These are phyloP conservation scores for Cossypha dichroa DNA, from an alignment of 2,797 vertebrate genomes.

Conservation along the genomic window DNA sequence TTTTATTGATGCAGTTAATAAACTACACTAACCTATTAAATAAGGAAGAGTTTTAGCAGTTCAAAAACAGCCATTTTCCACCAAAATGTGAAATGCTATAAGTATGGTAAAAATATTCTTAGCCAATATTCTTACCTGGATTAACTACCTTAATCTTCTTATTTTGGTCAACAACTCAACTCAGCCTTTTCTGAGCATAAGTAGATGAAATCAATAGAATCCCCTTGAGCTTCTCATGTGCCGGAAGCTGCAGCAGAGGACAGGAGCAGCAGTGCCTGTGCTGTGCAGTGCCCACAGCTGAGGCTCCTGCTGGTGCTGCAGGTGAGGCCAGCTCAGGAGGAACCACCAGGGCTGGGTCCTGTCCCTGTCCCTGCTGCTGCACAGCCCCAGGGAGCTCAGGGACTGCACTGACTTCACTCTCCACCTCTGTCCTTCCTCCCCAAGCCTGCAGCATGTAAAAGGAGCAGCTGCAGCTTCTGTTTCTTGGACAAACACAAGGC, in stretches of 20 bases:
- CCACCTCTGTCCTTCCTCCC: not conserved
- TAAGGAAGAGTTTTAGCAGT: not conserved
- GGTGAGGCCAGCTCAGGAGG: not conserved
- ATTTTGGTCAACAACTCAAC: slow-evolving; percentile 27
- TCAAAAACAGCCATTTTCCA: not conserved
- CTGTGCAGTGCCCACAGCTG: not conserved
- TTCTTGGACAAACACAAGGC: not conserved
- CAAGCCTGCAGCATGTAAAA: not conserved
- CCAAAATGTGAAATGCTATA: not conserved
- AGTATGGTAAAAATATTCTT: not conserved
- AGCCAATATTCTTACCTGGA: not conserved
- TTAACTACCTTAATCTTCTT: slow-evolving; percentile 47
- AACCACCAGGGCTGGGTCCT: not conserved
- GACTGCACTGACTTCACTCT: not conserved
- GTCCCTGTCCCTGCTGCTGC: not conserved
- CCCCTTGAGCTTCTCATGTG: not conserved
- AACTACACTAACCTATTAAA: not conserved
- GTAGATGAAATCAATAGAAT: slow-evolving; percentile 15
- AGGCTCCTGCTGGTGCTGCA: not conserved
- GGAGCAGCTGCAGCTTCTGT: rapidly evolving
- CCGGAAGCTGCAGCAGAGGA: not conserved
- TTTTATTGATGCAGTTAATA: not conserved
- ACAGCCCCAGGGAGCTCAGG: not conserved
- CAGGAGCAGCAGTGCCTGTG: rapidly evolving
- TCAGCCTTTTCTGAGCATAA: slow-evolving; percentile 25